These are phyloP conservation scores for Palythoa grandis DNA, from an alignment of 92 coral and sea anemone species.

Conservation along the genomic window DNA sequence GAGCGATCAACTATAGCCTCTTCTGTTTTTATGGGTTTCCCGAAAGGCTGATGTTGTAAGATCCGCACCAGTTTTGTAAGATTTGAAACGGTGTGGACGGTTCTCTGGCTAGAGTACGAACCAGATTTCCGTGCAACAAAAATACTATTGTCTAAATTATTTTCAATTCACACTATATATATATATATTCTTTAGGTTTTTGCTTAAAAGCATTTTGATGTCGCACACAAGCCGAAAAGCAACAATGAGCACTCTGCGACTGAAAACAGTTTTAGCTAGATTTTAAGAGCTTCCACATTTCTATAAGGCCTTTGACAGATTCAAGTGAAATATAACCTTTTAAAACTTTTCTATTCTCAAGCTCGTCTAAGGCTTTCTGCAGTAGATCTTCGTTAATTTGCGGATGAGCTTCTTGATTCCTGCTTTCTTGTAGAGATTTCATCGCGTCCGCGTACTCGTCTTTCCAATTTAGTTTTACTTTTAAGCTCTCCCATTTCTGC, in stretches of 20 bases:
- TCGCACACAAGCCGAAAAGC: no score
- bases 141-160: no score
- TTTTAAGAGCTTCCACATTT: conserved; percentile 45
- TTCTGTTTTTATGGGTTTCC: no score
- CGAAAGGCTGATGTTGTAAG: no score
- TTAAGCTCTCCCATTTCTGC: conserved; percentile 46
- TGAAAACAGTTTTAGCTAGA: background rate
- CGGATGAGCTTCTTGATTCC: conserved; percentile 52
- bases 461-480: conserved; percentile 40
- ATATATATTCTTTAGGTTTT: no score
- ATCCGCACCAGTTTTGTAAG: no score
- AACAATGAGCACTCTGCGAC: background rate
- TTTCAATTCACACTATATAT: no score
- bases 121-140: no score
- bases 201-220: no score
- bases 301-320: conserved; percentile 28
- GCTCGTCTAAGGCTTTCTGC: background rate
- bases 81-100: no score
- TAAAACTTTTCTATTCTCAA: conserved; percentile 25
- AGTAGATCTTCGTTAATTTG: background rate
- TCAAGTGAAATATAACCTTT: conserved; percentile 56
- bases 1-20: no score
- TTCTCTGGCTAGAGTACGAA: no score
- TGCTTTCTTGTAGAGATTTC: conserved; percentile 44
- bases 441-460: conserved; percentile 50